Evolutionary conservation across 1,140 invertebrate genomes (phyloP), one percentile per base, ranked within the genome.

Genomic region (Vanessa tameamea): DNA sequence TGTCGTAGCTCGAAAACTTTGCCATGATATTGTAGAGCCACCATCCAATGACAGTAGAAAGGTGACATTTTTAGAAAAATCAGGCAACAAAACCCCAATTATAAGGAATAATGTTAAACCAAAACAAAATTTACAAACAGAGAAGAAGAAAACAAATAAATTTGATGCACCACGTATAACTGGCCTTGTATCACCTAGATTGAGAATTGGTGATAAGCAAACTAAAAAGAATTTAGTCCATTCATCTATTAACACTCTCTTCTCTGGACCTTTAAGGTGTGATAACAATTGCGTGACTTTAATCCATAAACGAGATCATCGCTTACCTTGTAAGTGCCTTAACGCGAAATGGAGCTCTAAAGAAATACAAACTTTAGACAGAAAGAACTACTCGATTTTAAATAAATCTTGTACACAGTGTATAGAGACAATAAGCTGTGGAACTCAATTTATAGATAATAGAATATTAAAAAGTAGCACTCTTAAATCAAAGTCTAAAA

Each of bases 1-100:
- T 51, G 81, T 73, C n/a, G 73, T 89, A 81, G 87, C 84, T 48
- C 79, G 85, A 79, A 81, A 85, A 76, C 80, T 88, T 69, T 87
- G 87, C 59, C 64, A 79, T 53, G 82, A 88, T 61, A 84, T 87
- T n/a, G 86, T 86, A 20, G 82, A 87, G 51, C 81, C 84, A n/a
- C 64, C 75, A 47, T 66, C 73, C 4, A 57, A 48, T 48, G 26
- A 78, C 8, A 65, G 57, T 48, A 50, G 47, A 31, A 76, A 73
- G 73, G 47, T 43, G n/a, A 71, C 63, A 31, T 14, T 57, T n/a
- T 64, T 64, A 67, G 74, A 50, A 68, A 82, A 76, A 59, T 75
- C 64, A 13, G 11, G 50, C 16, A 75, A 55, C 47, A 72, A 61
- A 31, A 43, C 7, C 9, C 47, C 69, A 15, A 64, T 59, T 50